Evolutionary conservation across 2,888 invertebrate genomes (phyloP).

Genomic region (Himalopsyche anomala): DNA sequence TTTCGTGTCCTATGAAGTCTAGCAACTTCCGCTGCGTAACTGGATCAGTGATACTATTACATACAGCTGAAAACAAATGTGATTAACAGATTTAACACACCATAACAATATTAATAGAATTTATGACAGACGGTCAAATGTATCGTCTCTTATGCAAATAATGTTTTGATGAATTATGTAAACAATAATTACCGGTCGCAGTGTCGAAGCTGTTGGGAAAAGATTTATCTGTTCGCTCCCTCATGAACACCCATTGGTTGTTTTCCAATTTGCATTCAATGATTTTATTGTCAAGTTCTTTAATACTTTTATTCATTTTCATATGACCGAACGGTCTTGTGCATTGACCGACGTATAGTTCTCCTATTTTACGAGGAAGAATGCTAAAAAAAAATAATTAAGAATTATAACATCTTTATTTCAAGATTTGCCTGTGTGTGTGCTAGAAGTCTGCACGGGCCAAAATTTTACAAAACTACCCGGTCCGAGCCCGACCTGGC

Average conservation of each 20-base stretch:
- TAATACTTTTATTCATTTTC: constrained; percentile 86
- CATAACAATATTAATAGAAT: background rate
- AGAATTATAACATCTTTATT: background rate
- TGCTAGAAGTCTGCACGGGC: too few species aligned
- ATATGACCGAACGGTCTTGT: constrained; percentile 84
- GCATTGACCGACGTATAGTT: constrained; percentile 86
- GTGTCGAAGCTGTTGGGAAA: constrained; percentile 94
- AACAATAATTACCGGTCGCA: constrained; percentile 80
- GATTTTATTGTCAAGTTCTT: constrained; percentile 92
- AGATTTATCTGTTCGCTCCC: constrained; percentile 97
- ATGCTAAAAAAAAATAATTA: constrained; percentile 75
- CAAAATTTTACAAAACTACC: too few species aligned
- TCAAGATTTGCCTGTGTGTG: too few species aligned
- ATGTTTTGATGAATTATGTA: background rate
- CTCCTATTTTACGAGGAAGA: constrained; percentile 82
- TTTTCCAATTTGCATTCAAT: constrained; percentile 94
- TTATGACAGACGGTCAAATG: background rate
- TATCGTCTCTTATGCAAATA: background rate
- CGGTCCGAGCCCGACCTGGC: too few species aligned
- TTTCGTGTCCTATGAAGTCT: constrained; percentile 81
- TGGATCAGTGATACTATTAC: constrained; percentile 87
- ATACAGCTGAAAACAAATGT: constrained; percentile 81
- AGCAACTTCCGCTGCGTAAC: constrained; percentile 90
- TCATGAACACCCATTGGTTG: constrained; percentile 93
- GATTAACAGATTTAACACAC: background rate